Percentiles rank a stretch among this genome's conserved stretches.
Conservation (phyloP, 1,140 invertebrate species). For the Oncopodura yosiiana region DNA sequence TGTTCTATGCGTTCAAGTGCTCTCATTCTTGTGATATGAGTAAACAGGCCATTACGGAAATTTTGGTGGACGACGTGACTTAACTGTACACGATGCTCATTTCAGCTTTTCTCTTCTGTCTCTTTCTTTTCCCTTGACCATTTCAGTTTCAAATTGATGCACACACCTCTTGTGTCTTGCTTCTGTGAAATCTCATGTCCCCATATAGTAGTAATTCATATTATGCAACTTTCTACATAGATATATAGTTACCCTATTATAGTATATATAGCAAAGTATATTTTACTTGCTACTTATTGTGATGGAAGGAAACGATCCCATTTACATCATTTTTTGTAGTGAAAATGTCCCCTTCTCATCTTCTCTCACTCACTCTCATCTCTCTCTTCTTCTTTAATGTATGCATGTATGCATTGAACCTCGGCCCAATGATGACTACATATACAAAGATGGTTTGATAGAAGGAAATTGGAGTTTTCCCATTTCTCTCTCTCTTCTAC, state of each 20-base stretch:
- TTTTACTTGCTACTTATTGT: neutral
- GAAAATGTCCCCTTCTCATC: neutral
- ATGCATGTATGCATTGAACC: constrained; percentile 24
- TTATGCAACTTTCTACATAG: too few species aligned
- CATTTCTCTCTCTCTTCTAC: constrained; percentile 14
- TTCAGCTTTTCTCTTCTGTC: constrained; percentile 12
- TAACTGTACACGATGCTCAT: constrained; percentile 16
- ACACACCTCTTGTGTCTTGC: constrained; percentile 7
- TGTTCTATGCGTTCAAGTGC: constrained; percentile 5
- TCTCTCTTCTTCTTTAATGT: constrained; percentile 22
- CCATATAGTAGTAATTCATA: too few species aligned
- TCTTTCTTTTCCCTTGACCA: constrained; percentile 29
- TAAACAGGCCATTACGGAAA: constrained; percentile 27
- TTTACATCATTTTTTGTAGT: constrained; percentile 26
- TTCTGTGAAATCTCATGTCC: constrained; percentile 30
- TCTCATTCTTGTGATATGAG: constrained; percentile 3
- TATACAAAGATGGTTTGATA: constrained; percentile 10
- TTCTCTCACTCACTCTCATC: too few species aligned
- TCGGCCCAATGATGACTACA: neutral
- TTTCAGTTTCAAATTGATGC: neutral
- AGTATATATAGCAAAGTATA: too few species aligned
- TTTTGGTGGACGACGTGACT: constrained; percentile 18
- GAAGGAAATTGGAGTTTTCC: constrained; percentile 33
- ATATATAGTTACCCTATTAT: too few species aligned
- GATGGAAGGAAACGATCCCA: constrained; percentile 28